Evolutionary conservation across 2,888 invertebrate genomes (phyloP).

Genomic region (Leptopilina syphax): DNA sequence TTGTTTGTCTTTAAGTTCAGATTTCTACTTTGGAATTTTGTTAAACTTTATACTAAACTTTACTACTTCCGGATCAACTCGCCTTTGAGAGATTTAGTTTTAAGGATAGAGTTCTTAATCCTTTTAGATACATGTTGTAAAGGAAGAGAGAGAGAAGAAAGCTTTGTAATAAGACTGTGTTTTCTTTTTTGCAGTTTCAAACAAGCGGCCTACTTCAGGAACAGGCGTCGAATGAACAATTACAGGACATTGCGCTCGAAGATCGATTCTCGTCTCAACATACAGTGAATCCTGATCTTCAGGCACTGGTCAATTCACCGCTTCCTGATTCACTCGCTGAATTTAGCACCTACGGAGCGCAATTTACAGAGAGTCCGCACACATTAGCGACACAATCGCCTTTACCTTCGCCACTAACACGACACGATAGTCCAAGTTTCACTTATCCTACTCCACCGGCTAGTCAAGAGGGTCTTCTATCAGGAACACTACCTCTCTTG

Average conservation of each 20-base stretch:
- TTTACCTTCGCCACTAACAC: constrained; percentile 81
- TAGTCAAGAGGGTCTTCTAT: constrained; percentile 89
- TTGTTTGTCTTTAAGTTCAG: constrained; percentile 16
- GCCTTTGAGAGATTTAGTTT: constrained; percentile 4
- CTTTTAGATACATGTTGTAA: neutral
- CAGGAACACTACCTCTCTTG: constrained; percentile 76
- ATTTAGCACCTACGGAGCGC: constrained; percentile 86
- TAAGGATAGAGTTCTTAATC: constrained; percentile 14
- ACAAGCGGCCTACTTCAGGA: constrained; percentile 73
- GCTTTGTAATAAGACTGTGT: neutral
- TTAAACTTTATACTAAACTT: neutral
- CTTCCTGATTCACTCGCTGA: constrained; percentile 89
- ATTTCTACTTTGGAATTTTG: neutral
- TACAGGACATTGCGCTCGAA: constrained; percentile 77
- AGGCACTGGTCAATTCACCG: constrained; percentile 87
- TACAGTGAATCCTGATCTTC: constrained; percentile 84
- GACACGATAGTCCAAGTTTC: constrained; percentile 85
- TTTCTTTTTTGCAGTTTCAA: constrained; percentile 70
- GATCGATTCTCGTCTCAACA: constrained; percentile 78
- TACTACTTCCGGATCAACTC: neutral
- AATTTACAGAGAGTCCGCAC: constrained; percentile 74
- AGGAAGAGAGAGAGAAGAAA: neutral
- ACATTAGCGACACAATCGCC: constrained; percentile 81
- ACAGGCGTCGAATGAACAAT: constrained; percentile 73
- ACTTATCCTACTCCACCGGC: constrained; percentile 93